Evolutionary conservation across 2,113 vertebrate species (phyloP), one percentile per base, ranked within the genome.

Genomic region (Phylloscopus trochilus): DNA sequence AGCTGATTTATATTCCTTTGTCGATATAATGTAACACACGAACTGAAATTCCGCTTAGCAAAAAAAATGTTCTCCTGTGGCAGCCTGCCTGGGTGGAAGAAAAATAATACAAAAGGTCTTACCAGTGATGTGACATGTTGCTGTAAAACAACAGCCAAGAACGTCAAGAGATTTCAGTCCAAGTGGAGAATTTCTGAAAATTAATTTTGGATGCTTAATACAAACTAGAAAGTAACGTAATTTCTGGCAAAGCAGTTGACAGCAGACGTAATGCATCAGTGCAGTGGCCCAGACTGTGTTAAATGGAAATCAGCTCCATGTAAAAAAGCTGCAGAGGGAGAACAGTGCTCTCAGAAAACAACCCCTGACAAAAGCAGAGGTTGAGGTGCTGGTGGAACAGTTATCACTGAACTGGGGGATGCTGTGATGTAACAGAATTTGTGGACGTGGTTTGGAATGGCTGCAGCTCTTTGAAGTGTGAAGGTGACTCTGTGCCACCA

Each of bases 161-260:
- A 89, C 3, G 2, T 73, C 74, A n/a, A 46, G 77, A 66, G 46
- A 51, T 63, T 87, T 67, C 59, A 58, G 74, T 70, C 81, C 84
- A 91, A 70, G 83, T 8, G 79, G 67, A 76, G 70, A 59, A 56
- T 72, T 72, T 93, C 63, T 89, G 69, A 47, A 91, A 93, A 89
- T 84, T 59, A 56, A 66, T 90, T 94, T 90, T 62, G 39, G 79
- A 88, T 60, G 55, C 56, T 90, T 93, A 39, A 62, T 60, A 58
- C 69, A 64, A 75, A 82, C 77, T n/a, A 75, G 89, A 84, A 95
- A 69, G 81, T 79, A 91, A 94, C 2, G 3, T 95, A 41, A 88
- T 90, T 95, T 47, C 87, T 93, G 92, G 92, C 88, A 83, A 37
- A 74, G 44, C 23, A 19, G 28, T 16, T 79, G 81, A 75, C 74